Evolutionary conservation across 2,888 invertebrate species (phyloP), one percentile per base, ranked within the genome.

Genomic region (Lasius fuliginosus): DNA sequence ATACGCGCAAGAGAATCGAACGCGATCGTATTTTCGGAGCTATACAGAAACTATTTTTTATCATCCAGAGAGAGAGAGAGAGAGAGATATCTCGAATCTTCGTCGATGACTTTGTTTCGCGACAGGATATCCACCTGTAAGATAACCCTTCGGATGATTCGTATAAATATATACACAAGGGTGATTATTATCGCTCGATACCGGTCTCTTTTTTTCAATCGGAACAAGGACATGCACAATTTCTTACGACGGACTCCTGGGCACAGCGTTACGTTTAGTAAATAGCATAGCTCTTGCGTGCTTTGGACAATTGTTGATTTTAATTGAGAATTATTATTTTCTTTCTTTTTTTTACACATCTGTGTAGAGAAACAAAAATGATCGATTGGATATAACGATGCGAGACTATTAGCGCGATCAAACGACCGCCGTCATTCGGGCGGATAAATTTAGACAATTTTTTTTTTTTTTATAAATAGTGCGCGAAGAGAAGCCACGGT

Each of bases 191-290:
- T 18, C 9, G 12, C 33, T 36, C 9, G 36, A 1, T 42, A n/a
- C 6, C n/a, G 9, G 30, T 11, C 18, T 49, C 18, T 75, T 40
- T n/a, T 33, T n/a, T 30, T n/a, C 30, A 6, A 3, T 0, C 30
- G 33, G 8, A 56, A 15, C 33, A 36, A 84, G 82, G 71, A 62
- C 62, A 68, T 81, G 64, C 64, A 60, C 46, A 30, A 82, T 65
- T 18, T 27, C 18, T 23, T 15, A 79, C n/a, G 18, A 85, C 65
- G 79, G 89, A 92, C 92, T 93, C 89, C 89, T 90, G 93, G 88
- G 92, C 92, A 92, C 92, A 92, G 91, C 91, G 91, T 90, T 86
- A 88, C 76, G 85, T 90, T 91, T 89, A 89, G 88, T 88, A 91
- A 91, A 90, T 68, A 36, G 36, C 89, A 90, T 90, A 90, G 88